Conservation (phyloP, 2,113 vertebrate species). For the Corythoichthys intestinalis region DNA sequence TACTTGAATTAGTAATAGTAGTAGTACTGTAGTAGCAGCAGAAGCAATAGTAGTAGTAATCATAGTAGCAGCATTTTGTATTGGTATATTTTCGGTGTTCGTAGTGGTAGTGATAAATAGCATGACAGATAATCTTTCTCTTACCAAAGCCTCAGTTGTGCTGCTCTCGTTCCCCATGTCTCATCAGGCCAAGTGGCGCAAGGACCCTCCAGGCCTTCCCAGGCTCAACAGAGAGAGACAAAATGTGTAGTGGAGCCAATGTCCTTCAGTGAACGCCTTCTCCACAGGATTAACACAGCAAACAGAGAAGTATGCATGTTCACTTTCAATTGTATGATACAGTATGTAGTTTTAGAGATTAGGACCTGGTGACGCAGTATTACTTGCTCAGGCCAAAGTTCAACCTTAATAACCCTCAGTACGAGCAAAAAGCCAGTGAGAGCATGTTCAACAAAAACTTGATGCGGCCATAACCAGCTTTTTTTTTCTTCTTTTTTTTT, state of each 20-base stretch:
- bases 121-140: slow-evolving; percentile 9
- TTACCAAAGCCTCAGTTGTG: slow-evolving; percentile 65
- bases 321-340: neutral
- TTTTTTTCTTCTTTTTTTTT: neutral
- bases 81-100: neutral
- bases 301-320: slow-evolving; percentile 16
- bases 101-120: slow-evolving; percentile 7
- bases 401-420: slow-evolving; percentile 21
- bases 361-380: slow-evolving; percentile 30
- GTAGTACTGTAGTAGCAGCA: too few relatives aligned
- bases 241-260: slow-evolving; percentile 9
- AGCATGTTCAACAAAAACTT: neutral
- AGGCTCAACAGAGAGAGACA: slow-evolving; percentile 5
- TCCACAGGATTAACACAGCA: slow-evolving; percentile 43
- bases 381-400: slow-evolving; percentile 44
- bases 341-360: slow-evolving; percentile 41
- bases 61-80: neutral
- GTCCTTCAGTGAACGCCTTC: slow-evolving; percentile 21
- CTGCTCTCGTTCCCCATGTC: slow-evolving; percentile 78
- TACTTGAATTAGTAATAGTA: too few relatives aligned
- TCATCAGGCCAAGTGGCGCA: slow-evolving; percentile 37
- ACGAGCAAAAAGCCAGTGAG: slow-evolving; percentile 6
- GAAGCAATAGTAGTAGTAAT: too few relatives aligned
- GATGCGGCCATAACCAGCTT: neutral
- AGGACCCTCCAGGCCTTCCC: slow-evolving; percentile 7